These are phyloP conservation scores for Apamea monoglypha DNA, from an alignment of 2,888 invertebrate species.

Conservation along the genomic window DNA sequence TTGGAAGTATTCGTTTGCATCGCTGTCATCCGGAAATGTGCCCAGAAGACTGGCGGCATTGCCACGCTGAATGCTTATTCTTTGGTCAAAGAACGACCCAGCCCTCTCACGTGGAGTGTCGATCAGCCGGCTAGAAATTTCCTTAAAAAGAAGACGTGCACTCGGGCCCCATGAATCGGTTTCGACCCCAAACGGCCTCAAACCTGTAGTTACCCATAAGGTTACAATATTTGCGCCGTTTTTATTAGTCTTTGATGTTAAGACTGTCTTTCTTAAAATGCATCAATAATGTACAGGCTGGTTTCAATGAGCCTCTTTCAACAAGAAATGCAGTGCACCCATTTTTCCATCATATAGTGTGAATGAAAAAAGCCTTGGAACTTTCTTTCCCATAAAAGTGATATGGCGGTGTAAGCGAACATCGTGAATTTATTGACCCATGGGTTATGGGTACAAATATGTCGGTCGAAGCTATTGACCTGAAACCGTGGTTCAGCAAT, in stretches of 20 bases:
- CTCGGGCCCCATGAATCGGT: no score
- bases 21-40: no score
- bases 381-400: constrained; percentile 40
- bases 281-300: not conserved
- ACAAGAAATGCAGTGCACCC: not conserved
- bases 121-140: no score
- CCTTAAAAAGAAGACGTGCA: no score
- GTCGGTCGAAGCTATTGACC: constrained; percentile 79
- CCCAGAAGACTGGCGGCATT: no score
- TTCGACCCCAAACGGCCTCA: no score
- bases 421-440: constrained; percentile 44
- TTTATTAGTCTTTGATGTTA: not conserved
- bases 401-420: constrained; percentile 24
- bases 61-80: no score
- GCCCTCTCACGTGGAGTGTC: no score
- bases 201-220: no score
- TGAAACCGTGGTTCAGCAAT: constrained; percentile 74
- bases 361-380: constrained; percentile 1
- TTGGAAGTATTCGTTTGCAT: no score
- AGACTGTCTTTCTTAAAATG: not conserved
- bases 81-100: no score
- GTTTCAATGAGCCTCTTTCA: not conserved
- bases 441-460: constrained; percentile 61
- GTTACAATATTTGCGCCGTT: no score
- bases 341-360: not conserved